Conservation (phyloP, 1,140 invertebrate genomes). For the Drosophila carrolli region DNA sequence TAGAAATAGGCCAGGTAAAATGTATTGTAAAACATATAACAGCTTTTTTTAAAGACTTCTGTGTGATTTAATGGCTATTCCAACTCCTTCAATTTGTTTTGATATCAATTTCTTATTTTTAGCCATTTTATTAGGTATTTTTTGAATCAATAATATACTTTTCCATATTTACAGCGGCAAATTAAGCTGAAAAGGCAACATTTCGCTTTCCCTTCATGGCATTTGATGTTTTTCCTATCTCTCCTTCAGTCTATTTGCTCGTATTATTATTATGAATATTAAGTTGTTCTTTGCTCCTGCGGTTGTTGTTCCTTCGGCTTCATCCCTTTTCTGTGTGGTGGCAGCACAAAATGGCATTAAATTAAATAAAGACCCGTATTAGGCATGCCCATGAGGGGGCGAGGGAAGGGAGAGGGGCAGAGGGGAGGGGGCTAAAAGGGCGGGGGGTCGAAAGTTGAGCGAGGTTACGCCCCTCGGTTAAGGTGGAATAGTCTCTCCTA, state of each 20-base stretch:
- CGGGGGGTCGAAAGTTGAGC: conserved; percentile 18
- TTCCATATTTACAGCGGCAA: neutral
- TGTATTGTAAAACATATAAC: too few relatives aligned
- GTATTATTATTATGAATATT: conserved; percentile 32
- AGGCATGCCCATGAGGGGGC: conserved; percentile 57
- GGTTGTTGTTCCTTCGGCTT: conserved; percentile 17
- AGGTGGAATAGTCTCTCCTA: conserved; percentile 40
- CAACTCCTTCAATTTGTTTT: too few relatives aligned
- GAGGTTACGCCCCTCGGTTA: conserved; percentile 44
- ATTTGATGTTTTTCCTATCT: conserved; percentile 11
- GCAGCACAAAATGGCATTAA: conserved; percentile 78
- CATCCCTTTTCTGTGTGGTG: conserved; percentile 17
- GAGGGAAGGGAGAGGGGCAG: too few relatives aligned
- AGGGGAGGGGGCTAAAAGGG: neutral
- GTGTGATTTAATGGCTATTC: too few relatives aligned
- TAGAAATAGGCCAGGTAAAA: neutral
- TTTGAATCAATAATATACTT: neutral
- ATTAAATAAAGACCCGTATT: conserved; percentile 80
- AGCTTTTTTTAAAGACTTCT: too few relatives aligned
- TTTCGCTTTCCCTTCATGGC: neutral
- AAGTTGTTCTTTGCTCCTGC: conserved; percentile 12
- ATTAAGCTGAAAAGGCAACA: neutral
- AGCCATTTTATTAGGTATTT: neutral
- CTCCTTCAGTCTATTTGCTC: conserved; percentile 15
- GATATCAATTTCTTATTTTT: too few relatives aligned